Base-by-base conservation (phyloP, 2,888 invertebrate species). In the Pollenia griseotomentosa region DNA sequence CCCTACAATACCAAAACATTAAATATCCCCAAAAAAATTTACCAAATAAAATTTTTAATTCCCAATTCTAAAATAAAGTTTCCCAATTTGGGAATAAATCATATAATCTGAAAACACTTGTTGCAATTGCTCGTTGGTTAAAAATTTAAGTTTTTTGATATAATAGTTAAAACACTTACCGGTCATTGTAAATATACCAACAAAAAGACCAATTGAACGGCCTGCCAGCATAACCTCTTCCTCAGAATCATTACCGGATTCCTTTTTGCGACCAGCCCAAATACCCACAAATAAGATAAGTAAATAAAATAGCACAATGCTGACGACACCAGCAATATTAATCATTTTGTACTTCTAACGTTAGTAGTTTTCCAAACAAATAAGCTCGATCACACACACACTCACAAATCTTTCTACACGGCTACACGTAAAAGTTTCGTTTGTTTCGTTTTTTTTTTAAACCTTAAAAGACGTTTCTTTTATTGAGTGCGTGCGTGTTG, bases 201-300 rank as follows among this genome's bases (percentile, higher is more conserved):
- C 99, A 92, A 99, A 97, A 74, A 99, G 95, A 8, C 99, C 98
- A 91, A 99, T 99, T 92, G 99, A 99, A 86, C 99, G 95, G 10
- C 99, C 99, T 0, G 99, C 99, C 92, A 99, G 94, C 99, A 99
- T 99, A 83, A 99, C 98, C 94, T 99, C 99, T 94, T 99, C 99
- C 93, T 98, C 98, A 75, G 97, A 97, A 94, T 97, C 97, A 94
- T 97, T 96, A 89, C 97, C 97, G 8, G 95, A 94, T 88, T 96
- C 96, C 93, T 98, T 98, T 94, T 99, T 99, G 90, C 98, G 95
- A 44, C 96, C 99, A 11, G 99, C 99, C 98, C 99, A 99, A 93
- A 99, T 97, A 90, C 99, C 99, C 89, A 99, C 99, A 63, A 95
- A 96, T 93, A 99, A 95, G 94, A 99, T 99, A 90, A 99, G 95